Conservation (phyloP, 2,113 vertebrate genomes). For the Spheniscus mendiculus region DNA sequence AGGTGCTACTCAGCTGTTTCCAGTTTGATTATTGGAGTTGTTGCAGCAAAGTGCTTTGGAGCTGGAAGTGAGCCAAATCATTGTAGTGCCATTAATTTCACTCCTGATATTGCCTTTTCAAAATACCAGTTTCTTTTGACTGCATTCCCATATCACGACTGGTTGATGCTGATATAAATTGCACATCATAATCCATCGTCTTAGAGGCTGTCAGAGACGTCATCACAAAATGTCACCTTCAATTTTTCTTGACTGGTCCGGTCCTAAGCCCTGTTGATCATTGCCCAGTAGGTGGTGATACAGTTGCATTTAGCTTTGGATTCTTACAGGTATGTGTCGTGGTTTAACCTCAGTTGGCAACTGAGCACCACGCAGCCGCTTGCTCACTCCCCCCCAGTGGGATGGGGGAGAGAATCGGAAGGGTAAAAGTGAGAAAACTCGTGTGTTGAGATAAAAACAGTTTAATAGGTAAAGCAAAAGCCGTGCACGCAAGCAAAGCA, state of each 20-base stretch:
- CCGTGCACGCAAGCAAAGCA: no score
- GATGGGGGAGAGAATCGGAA: no score
- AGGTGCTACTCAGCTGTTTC: neutral
- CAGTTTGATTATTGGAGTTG: neutral
- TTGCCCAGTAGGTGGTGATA: neutral
- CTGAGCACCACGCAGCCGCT: no score
- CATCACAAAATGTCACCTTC: neutral
- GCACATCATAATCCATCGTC: neutral
- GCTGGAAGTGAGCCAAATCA: neutral
- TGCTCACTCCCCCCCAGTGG: no score
- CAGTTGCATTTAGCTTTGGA: neutral
- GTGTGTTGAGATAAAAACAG: no score
- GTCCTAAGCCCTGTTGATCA: neutral
- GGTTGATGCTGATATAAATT: neutral
- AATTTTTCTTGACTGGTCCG: neutral
- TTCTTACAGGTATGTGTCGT: neutral
- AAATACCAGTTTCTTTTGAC: fast-evolving
- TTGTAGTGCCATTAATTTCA: neutral
- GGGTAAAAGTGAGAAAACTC: no score
- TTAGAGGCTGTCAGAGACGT: neutral
- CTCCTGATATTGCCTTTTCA: neutral
- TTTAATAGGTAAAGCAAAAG: no score
- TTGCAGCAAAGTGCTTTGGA: neutral
- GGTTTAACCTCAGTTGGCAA: no score
- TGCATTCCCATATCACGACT: neutral